Conservation (phyloP, 2,888 invertebrate genomes). For the Heliconius ismenius region DNA sequence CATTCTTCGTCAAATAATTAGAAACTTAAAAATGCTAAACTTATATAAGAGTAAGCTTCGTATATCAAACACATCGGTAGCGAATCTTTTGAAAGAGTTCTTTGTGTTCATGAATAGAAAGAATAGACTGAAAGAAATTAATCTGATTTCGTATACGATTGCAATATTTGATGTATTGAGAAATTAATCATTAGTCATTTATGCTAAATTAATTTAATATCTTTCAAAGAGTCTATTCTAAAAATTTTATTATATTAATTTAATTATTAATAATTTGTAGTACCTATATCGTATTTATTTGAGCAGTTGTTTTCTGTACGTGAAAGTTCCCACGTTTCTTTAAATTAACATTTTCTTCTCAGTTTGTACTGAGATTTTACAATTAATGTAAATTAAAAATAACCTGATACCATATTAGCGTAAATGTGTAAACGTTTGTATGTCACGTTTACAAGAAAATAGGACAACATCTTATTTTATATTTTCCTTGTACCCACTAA, state of each 20-base stretch:
- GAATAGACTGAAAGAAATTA: slow-evolving; percentile 48
- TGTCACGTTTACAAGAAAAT: slow-evolving; percentile 22
- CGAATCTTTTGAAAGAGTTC: slow-evolving; percentile 42
- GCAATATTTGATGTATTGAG: slow-evolving; percentile 15
- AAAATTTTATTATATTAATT: background rate
- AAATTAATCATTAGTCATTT: slow-evolving; percentile 32
- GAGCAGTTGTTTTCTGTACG: background rate
- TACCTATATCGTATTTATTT: no score
- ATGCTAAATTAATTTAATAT: background rate
- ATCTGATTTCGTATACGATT: slow-evolving; percentile 32
- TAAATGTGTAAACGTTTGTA: slow-evolving; percentile 27
- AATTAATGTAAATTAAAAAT: slow-evolving; percentile 32
- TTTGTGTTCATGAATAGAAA: slow-evolving; percentile 61
- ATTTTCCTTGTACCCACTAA: slow-evolving; percentile 41
- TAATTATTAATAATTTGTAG: no score
- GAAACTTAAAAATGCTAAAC: background rate
- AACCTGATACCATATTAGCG: slow-evolving; percentile 22
- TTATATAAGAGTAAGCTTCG: background rate
- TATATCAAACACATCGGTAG: background rate
- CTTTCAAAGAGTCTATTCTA: background rate
- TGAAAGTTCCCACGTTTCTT: slow-evolving; percentile 26
- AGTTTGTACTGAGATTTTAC: no score
- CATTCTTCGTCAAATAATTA: background rate
- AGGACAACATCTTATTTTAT: slow-evolving; percentile 60
- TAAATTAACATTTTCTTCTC: slow-evolving; percentile 18